phyloP scores from a whole-genome alignment of 92 coral and sea anemone genomes.

The Anthopleura xanthogrammica region DNA sequence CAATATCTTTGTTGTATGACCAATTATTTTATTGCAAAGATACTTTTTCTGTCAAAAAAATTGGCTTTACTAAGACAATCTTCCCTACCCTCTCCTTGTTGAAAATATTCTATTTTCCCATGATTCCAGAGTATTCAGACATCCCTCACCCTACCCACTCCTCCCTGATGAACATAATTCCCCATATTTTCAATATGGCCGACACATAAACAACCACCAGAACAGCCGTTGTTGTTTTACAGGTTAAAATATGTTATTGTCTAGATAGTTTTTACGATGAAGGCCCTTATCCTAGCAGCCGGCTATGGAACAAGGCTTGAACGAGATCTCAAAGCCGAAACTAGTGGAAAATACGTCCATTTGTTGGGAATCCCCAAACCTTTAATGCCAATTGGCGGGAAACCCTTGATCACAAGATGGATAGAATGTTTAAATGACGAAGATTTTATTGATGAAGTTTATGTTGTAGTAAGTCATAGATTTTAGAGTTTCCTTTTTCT shows the following conservation, averaged over 20 bases:
- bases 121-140: not conserved
- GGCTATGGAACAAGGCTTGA: constrained; percentile 65
- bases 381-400: constrained; percentile 57
- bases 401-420: constrained; percentile 56
- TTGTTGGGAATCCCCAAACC: constrained; percentile 61
- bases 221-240: not conserved
- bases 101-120: not conserved
- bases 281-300: constrained; percentile 57
- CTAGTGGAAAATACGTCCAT: constrained; percentile 34
- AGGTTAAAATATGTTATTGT: not conserved
- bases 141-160: not conserved
- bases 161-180: not conserved
- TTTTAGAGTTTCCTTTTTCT: not conserved
- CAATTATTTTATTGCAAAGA: not conserved
- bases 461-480: constrained; percentile 42
- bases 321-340: constrained; percentile 47
- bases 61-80: not conserved
- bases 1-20: not conserved
- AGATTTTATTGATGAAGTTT: constrained; percentile 31
- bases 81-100: constrained; percentile 9
- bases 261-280: constrained; percentile 24
- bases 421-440: constrained; percentile 22
- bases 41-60: too few species aligned
- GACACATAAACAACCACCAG: not conserved
- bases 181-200: not conserved